Percentiles rank a stretch among this genome's conserved stretches.
Conservation (phyloP, 2,113 vertebrate genomes). For the Notechis scutatus region DNA sequence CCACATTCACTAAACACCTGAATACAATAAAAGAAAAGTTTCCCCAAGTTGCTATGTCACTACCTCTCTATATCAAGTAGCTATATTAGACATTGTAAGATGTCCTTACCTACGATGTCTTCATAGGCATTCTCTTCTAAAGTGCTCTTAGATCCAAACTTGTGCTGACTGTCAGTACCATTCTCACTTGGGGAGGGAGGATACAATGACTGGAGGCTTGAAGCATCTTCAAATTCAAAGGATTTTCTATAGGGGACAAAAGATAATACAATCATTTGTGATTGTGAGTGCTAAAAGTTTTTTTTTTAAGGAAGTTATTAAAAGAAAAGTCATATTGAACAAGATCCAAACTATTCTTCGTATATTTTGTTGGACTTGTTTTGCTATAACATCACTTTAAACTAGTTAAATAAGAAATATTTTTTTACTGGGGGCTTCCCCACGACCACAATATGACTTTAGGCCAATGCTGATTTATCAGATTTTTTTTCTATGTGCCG, state of each 20-base stretch:
- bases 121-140: constrained; percentile 98
- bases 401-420: background rate
- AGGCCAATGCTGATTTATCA: background rate
- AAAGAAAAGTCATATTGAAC: background rate
- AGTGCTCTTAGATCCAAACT: constrained; percentile 91
- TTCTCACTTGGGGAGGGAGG: constrained; percentile 90
- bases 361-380: background rate
- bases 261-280: constrained; percentile 22
- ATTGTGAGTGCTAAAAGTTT: background rate
- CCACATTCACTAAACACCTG: constrained; percentile 23
- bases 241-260: constrained; percentile 80
- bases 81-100: background rate
- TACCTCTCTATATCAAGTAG: background rate
- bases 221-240: constrained; percentile 89
- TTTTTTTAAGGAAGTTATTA: background rate
- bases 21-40: background rate
- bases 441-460: background rate
- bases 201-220: constrained; percentile 83
- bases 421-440: background rate
- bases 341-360: background rate
- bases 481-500: background rate
- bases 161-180: constrained; percentile 82
- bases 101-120: constrained; percentile 92
- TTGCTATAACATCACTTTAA: background rate
- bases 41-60: background rate